phyloP scores from a whole-genome alignment of 2,888 invertebrate genomes.

The Eupithecia subfuscata region DNA sequence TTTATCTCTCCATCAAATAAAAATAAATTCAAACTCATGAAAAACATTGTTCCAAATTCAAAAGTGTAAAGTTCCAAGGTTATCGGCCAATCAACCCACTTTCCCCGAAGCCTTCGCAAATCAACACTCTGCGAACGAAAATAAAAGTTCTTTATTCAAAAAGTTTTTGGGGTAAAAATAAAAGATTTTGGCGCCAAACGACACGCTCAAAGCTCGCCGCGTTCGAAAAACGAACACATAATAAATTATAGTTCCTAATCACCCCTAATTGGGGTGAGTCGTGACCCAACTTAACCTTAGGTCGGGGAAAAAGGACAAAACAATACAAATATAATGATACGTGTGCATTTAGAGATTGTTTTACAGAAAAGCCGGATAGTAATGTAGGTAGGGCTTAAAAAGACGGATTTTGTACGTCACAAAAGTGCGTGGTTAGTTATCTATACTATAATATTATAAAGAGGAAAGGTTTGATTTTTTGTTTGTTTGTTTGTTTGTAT shows the following conservation, averaged over 20 bases:
- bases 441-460: no score
- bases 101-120: constrained; percentile 68
- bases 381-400: background rate
- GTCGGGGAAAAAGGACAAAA: constrained; percentile 76
- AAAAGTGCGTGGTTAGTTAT: background rate
- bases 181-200: constrained; percentile 68
- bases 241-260: constrained; percentile 82
- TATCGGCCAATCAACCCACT: constrained; percentile 33
- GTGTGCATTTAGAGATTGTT: constrained; percentile 53
- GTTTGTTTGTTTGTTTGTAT: no score
- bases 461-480: no score
- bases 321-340: constrained; percentile 82
- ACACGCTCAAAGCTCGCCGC: constrained; percentile 69
- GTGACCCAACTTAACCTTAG: constrained; percentile 82
- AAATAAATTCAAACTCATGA: constrained; percentile 8
- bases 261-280: constrained; percentile 81
- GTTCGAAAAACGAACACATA: constrained; percentile 69
- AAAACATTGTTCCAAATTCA: constrained; percentile 12
- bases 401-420: background rate
- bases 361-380: constrained; percentile 15
- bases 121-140: constrained; percentile 61
- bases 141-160: constrained; percentile 6
- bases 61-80: constrained; percentile 24
- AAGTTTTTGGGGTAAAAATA: constrained; percentile 51
- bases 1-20: background rate